A percentile compares a stretch with the other conserved stretches of the same genome.
phyloP scores from a whole-genome alignment of 1,140 invertebrate species.

The Trichonephila clavata region DNA sequence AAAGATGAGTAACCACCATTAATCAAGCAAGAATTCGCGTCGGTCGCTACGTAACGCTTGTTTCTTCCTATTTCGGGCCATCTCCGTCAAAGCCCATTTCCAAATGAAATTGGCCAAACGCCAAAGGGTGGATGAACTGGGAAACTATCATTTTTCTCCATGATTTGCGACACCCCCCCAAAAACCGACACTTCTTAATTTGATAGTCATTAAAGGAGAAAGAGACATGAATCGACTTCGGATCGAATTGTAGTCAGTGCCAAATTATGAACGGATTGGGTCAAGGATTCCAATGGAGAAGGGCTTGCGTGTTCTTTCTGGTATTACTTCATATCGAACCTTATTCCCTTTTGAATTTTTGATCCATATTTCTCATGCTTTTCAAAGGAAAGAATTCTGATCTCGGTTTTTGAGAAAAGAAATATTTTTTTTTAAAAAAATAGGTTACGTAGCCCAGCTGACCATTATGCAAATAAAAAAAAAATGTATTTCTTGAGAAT shows the following conservation, averaged over 20 bases:
- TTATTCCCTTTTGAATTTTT: too few relatives aligned
- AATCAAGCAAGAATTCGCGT: slow-evolving; percentile 56
- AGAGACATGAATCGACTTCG: slow-evolving; percentile 16
- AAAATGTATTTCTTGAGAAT: too few relatives aligned
- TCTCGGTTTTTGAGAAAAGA: too few relatives aligned
- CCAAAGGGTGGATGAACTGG: slow-evolving; percentile 56
- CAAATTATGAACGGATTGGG: background rate
- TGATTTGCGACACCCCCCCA: slow-evolving; percentile 44
- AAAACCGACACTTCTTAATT: slow-evolving; percentile 27
- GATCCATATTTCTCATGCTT: too few relatives aligned
- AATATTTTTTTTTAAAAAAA: too few relatives aligned
- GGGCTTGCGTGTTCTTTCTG: background rate
- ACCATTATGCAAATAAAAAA: too few relatives aligned
- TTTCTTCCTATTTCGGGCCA: slow-evolving; percentile 60
- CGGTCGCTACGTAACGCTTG: slow-evolving; percentile 45
- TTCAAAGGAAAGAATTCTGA: too few relatives aligned
- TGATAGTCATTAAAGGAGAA: slow-evolving; percentile 39
- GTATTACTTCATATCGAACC: too few relatives aligned
- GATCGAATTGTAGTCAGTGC: background rate
- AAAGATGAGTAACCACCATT: slow-evolving; percentile 44
- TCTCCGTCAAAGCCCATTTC: slow-evolving; percentile 49
- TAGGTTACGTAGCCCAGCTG: too few relatives aligned
- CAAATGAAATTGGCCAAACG: slow-evolving; percentile 66
- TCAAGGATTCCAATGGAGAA: background rate
- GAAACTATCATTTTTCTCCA: slow-evolving; percentile 44